A percentile compares a stretch with the other conserved stretches of the same genome.
phyloP scores from a whole-genome alignment of 1,140 invertebrate species.

The Diorhabda elongata region DNA sequence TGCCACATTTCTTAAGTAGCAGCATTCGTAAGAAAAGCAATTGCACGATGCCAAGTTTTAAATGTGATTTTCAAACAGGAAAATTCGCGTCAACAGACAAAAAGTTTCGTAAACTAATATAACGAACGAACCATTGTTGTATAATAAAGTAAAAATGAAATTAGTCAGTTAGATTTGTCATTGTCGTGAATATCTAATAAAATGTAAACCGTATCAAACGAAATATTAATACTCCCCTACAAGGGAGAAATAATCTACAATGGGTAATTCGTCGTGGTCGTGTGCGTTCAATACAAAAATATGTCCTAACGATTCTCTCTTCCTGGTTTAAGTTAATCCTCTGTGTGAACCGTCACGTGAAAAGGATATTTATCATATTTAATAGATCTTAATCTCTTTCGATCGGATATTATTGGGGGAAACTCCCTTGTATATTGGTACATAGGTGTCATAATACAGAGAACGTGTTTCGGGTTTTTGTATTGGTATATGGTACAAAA shows the following conservation, averaged over 20 bases:
- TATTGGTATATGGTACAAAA: background rate
- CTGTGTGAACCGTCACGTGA: slow-evolving; percentile 22
- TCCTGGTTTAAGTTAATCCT: slow-evolving; percentile 20
- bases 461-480: slow-evolving; percentile 1
- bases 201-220: too few species aligned
- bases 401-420: slow-evolving; percentile 14
- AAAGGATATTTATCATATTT: slow-evolving; percentile 24
- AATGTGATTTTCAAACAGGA: too few species aligned
- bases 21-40: too few species aligned
- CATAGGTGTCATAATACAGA: slow-evolving; percentile 7
- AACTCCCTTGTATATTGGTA: background rate
- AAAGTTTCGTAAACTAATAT: too few species aligned
- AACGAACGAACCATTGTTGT: too few species aligned
- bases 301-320: slow-evolving; percentile 10
- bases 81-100: too few species aligned
- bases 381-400: slow-evolving; percentile 24
- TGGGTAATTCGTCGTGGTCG: slow-evolving; percentile 10
- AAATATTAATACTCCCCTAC: too few species aligned
- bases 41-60: too few species aligned
- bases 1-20: too few species aligned
- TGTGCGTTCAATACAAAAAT: slow-evolving; percentile 15
- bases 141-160: too few species aligned
- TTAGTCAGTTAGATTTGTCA: too few species aligned
- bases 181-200: too few species aligned
- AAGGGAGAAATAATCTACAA: background rate